Base-by-base conservation (phyloP, 2,888 invertebrate genomes). In the Eulithis testata region DNA sequence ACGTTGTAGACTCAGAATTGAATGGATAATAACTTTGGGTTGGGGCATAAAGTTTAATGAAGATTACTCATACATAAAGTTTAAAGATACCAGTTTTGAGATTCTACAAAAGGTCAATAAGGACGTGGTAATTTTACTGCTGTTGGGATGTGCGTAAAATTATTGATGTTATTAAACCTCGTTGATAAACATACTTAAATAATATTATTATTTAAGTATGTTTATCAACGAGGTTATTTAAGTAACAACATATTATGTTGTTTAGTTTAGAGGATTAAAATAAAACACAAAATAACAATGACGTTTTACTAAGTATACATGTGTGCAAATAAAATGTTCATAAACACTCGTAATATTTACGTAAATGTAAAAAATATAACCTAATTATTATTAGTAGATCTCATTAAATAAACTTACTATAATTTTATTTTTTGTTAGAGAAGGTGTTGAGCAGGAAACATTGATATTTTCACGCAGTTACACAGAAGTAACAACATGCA, bases 401-500 rank as follows among this genome's bases (percentile, higher is more conserved):
- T n/a, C n/a, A n/a, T n/a, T n/a, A n/a, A n/a, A n/a, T n/a, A n/a
- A n/a, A n/a, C n/a, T n/a, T n/a, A n/a, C n/a, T n/a, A n/a, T 37
- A 5, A 37, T 21, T 37, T 6, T 8, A 21, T 49, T 21, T 21
- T 47, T 21, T 21, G 11, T 9, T 8, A 1, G 21, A 49, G 11
- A 9, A 49, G 11, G 14, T 21, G 11, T 21, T 49, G 11, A 49
- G 11, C 76, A 70, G 68, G 68, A 73, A 75, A 76, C 71, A 74
- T 81, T 78, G 74, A 77, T 79, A 77, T 81, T 77, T 80, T 78
- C 55, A 76, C 74, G 73, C 68, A 68, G 73, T 66, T 71, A 75
- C 78, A 76, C 75, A 77, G 74, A 76, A 78, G 73, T 78, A 70
- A 77, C 65, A 68, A 67, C 80, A 76, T 80, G 80, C 79, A 76